Evolutionary conservation across 2,797 vertebrate genomes (phyloP).

Genomic region (Myotis pilosus): DNA sequence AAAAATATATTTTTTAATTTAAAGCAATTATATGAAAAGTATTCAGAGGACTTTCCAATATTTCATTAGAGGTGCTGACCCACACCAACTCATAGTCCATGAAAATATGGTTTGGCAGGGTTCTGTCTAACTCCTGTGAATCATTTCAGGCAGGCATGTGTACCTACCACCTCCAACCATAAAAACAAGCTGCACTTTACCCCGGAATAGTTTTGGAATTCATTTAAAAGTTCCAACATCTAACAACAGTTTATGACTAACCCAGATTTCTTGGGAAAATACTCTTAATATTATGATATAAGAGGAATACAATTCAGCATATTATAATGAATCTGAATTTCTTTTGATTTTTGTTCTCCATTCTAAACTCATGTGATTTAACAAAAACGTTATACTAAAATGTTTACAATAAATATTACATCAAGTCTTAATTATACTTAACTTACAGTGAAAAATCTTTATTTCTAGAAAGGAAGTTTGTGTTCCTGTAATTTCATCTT

Average conservation of each 20-base stretch:
- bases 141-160: neutral
- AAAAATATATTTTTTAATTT: too few species aligned
- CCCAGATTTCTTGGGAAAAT: slow-evolving; percentile 21
- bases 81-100: neutral
- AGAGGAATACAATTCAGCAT: slow-evolving; percentile 6
- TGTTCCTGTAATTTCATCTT: neutral
- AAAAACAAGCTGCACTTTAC: slow-evolving; percentile 22
- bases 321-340: neutral
- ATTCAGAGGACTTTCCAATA: neutral
- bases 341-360: slow-evolving; percentile 37
- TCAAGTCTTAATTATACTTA: slow-evolving; percentile 9
- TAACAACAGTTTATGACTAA: slow-evolving; percentile 26
- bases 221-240: neutral
- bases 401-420: slow-evolving; percentile 46
- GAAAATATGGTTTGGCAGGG: neutral
- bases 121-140: neutral
- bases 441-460: slow-evolving; percentile 19
- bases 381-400: slow-evolving; percentile 12
- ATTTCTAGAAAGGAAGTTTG: slow-evolving; percentile 19
- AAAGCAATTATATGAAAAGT: slow-evolving; percentile 17
- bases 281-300: neutral
- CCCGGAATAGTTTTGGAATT: slow-evolving; percentile 36
- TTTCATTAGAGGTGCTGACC: neutral
- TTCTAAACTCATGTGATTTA: slow-evolving; percentile 35
- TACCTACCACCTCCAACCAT: neutral